Evolutionary conservation across 37 sponge, comb jelly and placozoan genomes (phyloP), one percentile per base, ranked within the genome.

Genomic region (Ephydatia muelleri): DNA sequence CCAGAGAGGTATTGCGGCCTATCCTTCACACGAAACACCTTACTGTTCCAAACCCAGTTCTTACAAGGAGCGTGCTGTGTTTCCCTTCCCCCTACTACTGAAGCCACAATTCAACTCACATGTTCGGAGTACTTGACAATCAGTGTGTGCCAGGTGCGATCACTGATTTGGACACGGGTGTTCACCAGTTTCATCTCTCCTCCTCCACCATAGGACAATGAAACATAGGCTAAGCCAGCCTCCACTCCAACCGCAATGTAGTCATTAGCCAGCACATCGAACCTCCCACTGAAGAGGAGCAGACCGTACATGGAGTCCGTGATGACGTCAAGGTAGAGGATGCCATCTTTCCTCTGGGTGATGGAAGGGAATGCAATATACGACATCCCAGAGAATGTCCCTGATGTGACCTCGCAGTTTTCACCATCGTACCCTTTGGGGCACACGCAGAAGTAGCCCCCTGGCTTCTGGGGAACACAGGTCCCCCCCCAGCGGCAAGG

Each of bases 401-500:
- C 88, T 19, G 37, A 70, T 25, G 86, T 88, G 12, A 68, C 72
- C 64, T 94, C 91, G 65, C 94, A 94, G 40, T 84, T 84, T 23
- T 83, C 81, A 1, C 94, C 94, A 65, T 80, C 78, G n/a, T 81
- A 88, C 11, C 88, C 88, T 2, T 27, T 27, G 2, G 57, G 80
- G 78, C 94, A 94, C 37, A 12, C 9, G 70, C 94, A 94, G 72
- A 69, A 70, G 71, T 85, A 87, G 16, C 57, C 57, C 23, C 91
- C 91, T 5, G 94, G 94, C 16, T 57, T 29, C 75, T 94, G 94
- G 23, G 67, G 47, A 12, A 87, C 8, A 73, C 94, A 94, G 0
- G 31, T 75, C 0, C 91, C 94, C 28, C 88, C 86, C 72, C 90
- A 80, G 27, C 21, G 38, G 72, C 94, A 94, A 32, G 94, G 88